phyloP scores from a whole-genome alignment of 2,888 invertebrate genomes.

The Vannuccia rotundouncinata region DNA sequence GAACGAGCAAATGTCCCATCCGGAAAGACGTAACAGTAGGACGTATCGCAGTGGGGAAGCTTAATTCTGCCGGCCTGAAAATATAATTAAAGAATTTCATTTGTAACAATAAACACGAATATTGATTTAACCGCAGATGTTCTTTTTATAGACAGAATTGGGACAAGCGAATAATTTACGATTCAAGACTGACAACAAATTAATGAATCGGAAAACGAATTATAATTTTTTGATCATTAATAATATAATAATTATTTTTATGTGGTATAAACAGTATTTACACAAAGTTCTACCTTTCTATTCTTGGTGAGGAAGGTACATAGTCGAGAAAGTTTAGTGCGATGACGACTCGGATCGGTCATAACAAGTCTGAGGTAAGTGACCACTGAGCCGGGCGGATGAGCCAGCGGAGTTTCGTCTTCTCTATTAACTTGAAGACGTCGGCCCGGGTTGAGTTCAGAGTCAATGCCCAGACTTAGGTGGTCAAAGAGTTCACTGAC shows the following conservation, averaged over 20 bases:
- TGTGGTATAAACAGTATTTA: too few species aligned
- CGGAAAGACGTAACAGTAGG: background rate
- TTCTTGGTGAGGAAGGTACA: background rate
- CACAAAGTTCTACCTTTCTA: background rate
- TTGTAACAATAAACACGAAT: too few species aligned
- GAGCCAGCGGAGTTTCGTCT: background rate
- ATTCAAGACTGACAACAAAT: too few species aligned
- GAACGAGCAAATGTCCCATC: conserved; percentile 3
- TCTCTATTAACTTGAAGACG: background rate
- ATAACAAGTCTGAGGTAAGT: conserved; percentile 16
- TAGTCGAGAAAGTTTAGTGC: conserved; percentile 13
- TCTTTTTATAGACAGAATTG: too few species aligned
- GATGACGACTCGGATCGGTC: conserved; percentile 29
- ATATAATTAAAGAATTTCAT: too few species aligned
- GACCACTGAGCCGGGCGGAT: background rate
- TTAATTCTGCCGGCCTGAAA: background rate
- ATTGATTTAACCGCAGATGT: too few species aligned
- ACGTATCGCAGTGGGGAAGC: background rate
- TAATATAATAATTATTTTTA: too few species aligned
- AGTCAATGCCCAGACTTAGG: background rate
- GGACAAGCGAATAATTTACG: too few species aligned
- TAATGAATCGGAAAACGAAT: too few species aligned
- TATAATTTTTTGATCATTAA: too few species aligned
- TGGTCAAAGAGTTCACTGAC: background rate
- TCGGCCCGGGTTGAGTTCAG: background rate